These are phyloP conservation scores for Idaea straminata DNA, from an alignment of 2,888 invertebrate species.

Conservation along the genomic window DNA sequence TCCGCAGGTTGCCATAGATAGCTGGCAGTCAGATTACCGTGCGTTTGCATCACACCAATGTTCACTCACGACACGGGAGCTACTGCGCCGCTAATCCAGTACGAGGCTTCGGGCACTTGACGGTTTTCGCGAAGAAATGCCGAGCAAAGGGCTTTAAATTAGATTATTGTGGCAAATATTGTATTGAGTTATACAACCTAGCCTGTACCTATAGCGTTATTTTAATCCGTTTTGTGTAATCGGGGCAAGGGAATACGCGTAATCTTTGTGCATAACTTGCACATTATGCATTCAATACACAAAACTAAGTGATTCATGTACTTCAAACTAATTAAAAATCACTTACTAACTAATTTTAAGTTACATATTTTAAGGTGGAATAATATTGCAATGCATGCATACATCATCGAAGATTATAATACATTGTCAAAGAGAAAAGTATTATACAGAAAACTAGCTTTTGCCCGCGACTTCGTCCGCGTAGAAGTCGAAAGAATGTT, in stretches of 20 bases:
- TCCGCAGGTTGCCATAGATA: constrained; percentile 76
- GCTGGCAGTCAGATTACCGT: constrained; percentile 71
- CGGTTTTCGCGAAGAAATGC: constrained; percentile 60
- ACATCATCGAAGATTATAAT: no score
- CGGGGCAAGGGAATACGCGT: constrained; percentile 9
- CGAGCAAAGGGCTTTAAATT: constrained; percentile 55
- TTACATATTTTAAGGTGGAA: no score
- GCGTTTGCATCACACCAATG: constrained; percentile 68
- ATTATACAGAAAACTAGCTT: no score
- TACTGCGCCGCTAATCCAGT: constrained; percentile 63
- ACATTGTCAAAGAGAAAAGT: no score
- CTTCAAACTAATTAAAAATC: no score
- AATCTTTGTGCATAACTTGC: constrained; percentile 2
- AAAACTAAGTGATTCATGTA: no score
- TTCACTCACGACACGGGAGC: constrained; percentile 56
- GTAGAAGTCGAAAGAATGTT: no score
- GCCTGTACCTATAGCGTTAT: constrained; percentile 13
- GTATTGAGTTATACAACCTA: constrained; percentile 36
- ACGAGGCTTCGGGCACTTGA: constrained; percentile 68
- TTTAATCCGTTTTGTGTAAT: constrained; percentile 29
- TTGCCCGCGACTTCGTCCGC: no score
- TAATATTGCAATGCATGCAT: no score
- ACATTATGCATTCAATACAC: background rate
- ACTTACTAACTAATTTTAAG: no score
- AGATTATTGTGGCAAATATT: constrained; percentile 52